Base-by-base conservation (phyloP, 2,113 vertebrate genomes). In the Reinhardtius hippoglossoides region DNA sequence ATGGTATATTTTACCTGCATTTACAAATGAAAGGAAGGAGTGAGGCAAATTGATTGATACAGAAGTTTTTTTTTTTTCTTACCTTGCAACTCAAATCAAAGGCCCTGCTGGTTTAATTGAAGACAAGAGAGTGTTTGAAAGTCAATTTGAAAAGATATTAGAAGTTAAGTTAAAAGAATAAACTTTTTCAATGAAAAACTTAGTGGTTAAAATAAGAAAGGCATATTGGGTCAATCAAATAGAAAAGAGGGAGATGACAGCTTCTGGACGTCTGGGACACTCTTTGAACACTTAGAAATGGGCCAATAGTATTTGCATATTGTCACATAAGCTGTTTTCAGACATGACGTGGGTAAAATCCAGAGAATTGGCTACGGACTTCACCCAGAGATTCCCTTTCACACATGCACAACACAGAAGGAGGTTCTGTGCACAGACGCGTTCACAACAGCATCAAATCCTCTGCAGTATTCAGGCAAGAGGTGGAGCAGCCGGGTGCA, bases 1-100 rank as follows among this genome's bases (percentile, higher is more conserved):
- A 92, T 73, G 89, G 87, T 91, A 88, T 85, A 91, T 87, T 86
- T 88, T 87, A 71, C 87, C 85, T 92, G 81, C 40, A 91, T 93
- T 90, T 86, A 86, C 86, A 92, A 93, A 94, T 92, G 90, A 95
- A 94, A 95, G 91, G 77, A 94, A 95, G 14, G 18, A 87, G 85
- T 73, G 75, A 89, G 85, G 82, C 81, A 86, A 89, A 93, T 91
- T 90, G 92, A 95, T 92, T 92, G 92, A 94, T 92, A 88, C 83
- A 78, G 83, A 71, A 50, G 80, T 58, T 62, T 79, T 78, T 87
- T 85, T 85, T 40, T 40, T 12, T 57, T 85, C 78, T 83, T 82
- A 79, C 80, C 90, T 91, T 85, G 83, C 78, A 83, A 83, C 76
- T 86, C 87, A 83, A 92, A 92, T 94, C 92, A 92, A 94, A 95